phyloP scores from a whole-genome alignment of 1,140 invertebrate species.

The Drosophila rufa region DNA sequence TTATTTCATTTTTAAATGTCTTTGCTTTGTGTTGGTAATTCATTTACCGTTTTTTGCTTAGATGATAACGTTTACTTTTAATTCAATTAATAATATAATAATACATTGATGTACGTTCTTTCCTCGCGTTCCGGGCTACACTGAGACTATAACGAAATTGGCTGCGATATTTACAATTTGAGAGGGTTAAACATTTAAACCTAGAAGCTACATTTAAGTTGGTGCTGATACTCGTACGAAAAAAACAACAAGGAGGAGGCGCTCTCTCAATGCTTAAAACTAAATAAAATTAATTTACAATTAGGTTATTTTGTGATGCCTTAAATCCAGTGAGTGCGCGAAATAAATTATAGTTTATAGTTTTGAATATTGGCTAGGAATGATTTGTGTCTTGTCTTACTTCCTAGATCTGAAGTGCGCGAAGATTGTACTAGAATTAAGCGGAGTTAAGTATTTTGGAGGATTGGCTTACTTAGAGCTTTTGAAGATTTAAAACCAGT shows the following conservation, averaged over 20 bases:
- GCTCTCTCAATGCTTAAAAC: constrained; percentile 64
- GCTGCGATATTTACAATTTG: constrained; percentile 75
- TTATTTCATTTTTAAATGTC: constrained; percentile 67
- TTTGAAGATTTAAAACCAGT: constrained; percentile 84
- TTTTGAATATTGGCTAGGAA: constrained; percentile 76
- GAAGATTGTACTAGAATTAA: constrained; percentile 76
- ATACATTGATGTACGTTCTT: constrained; percentile 71
- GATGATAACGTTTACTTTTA: constrained; percentile 59
- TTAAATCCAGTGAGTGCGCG: constrained; percentile 42
- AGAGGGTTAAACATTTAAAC: constrained; percentile 30
- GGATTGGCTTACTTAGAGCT: constrained; percentile 78
- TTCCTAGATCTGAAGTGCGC: constrained; percentile 42
- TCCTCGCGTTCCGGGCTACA: constrained; percentile 38
- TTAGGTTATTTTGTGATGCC: constrained; percentile 49
- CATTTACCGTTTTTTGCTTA: constrained; percentile 58
- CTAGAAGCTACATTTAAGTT: constrained; percentile 49
- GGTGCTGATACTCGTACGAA: constrained; percentile 34
- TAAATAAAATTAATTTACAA: constrained; percentile 82
- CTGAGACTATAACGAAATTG: constrained; percentile 60
- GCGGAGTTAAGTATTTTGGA: constrained; percentile 44
- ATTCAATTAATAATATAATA: constrained; percentile 82
- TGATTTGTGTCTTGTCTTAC: constrained; percentile 46
- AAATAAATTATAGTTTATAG: constrained; percentile 73
- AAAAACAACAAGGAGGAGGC: constrained; percentile 75
- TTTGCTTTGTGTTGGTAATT: constrained; percentile 66